A percentile compares a stretch with the other conserved stretches of the same genome.
Evolutionary conservation across 2,797 vertebrate genomes (phyloP).

Genomic region (Tapirus indicus): DNA sequence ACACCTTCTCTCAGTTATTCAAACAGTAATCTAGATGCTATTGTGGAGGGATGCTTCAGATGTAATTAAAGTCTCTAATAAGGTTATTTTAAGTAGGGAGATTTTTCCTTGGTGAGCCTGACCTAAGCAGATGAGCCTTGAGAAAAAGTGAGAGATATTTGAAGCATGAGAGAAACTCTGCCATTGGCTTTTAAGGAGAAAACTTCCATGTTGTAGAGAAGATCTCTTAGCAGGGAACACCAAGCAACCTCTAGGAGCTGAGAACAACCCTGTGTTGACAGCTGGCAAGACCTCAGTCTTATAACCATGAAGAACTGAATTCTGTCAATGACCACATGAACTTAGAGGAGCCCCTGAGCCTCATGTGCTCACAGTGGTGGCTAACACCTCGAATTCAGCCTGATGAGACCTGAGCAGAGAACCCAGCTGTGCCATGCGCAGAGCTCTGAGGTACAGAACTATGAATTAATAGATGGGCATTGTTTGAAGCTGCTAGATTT

Average conservation of each 20-base stretch:
- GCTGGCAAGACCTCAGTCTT: not conserved
- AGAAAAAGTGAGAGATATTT: not conserved
- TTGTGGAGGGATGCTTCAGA: not conserved
- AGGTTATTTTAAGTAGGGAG: not conserved
- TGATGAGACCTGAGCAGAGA: not conserved
- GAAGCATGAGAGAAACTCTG: not conserved
- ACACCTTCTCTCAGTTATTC: not conserved
- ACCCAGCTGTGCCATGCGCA: not conserved
- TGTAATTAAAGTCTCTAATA: not conserved
- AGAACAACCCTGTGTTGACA: not conserved
- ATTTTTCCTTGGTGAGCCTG: not conserved
- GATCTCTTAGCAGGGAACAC: rapidly evolving
- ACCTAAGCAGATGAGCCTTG: not conserved
- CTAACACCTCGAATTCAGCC: not conserved
- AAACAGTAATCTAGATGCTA: not conserved
- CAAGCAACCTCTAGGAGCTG: not conserved
- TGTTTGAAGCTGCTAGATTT: not conserved
- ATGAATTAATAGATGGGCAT: not conserved
- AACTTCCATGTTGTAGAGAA: not conserved
- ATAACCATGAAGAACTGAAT: not conserved
- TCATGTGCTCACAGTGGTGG: not conserved
- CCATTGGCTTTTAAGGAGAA: not conserved
- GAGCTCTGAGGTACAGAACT: not conserved
- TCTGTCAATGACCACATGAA: not conserved
- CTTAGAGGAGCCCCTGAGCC: not conserved